A percentile compares a stretch with the other conserved stretches of the same genome.
phyloP scores from a whole-genome alignment of 2,113 vertebrate species.

The Penelope pileata region DNA sequence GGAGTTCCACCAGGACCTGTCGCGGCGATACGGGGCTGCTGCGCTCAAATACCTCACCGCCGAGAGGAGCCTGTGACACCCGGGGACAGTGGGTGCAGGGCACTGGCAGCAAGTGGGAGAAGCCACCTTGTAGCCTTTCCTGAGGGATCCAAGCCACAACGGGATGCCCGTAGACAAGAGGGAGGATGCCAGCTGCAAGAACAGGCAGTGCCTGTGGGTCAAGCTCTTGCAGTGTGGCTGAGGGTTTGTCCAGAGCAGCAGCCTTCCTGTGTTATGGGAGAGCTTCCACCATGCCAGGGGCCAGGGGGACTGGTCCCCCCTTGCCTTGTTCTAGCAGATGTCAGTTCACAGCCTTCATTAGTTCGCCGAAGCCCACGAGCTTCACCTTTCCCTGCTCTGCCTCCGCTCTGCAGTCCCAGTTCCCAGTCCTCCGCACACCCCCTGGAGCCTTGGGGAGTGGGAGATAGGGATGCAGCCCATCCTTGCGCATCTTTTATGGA shows the following conservation, averaged over 20 bases:
- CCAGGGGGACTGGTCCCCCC: neutral
- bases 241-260: neutral
- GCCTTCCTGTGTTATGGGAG: neutral
- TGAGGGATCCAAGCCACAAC: accelerated
- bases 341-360: neutral
- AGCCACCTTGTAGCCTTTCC: neutral
- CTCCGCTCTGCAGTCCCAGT: neutral
- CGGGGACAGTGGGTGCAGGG: neutral
- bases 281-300: neutral
- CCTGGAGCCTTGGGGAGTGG: neutral
- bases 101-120: neutral
- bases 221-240: neutral
- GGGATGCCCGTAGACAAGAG: neutral
- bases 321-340: neutral
- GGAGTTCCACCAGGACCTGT: slow-evolving; percentile 96
- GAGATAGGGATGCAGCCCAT: neutral
- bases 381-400: neutral
- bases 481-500: neutral
- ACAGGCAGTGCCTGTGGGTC: neutral
- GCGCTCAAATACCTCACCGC: slow-evolving; percentile 97
- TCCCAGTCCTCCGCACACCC: neutral
- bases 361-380: neutral
- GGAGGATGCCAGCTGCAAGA: neutral
- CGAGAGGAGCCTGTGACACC: slow-evolving; percentile 82
- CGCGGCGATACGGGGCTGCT: slow-evolving; percentile 87